Base-by-base conservation (phyloP, 2,797 vertebrate genomes). In the Philypnodon macrostomus region DNA sequence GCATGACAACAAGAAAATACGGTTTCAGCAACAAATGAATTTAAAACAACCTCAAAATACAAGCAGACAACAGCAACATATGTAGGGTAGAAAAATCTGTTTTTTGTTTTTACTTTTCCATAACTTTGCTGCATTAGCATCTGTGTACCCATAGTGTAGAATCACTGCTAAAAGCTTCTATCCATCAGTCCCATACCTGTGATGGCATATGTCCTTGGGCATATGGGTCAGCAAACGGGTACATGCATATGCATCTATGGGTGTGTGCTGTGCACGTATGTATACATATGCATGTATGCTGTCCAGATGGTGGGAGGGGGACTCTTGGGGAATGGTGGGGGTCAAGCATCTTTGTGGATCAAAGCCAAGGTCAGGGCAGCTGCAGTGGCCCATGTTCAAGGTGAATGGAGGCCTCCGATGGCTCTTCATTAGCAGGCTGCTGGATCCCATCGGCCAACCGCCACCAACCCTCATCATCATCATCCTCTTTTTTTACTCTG, bases 351-450 rank as follows among this genome's bases (percentile, higher is more conserved):
- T 87, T 86, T 78, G 73, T 79, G 83, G 89, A 90, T 90, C 88
- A 90, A 90, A 91, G 89, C 88, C 90, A 91, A 91, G 88, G 89
- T 91, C 88, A 89, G 89, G 79, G 79, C 81, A 87, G 85, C 83
- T 84, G 83, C 84, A 85, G 81, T 86, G 81, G 84, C 86, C 85
- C 87, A 89, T 80, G 88, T 88, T 92, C 89, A 91, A 90, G 90
- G 89, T 89, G 90, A 89, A 85, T 74, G 59, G 73, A 85, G 75
- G 82, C 76, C 88, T 90, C 88, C 90, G 87, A 90, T 90, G 89
- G 87, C 80, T 84, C 81, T 81, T 85, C 85, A 91, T 89, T 87
- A 90, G 80, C 82, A 89, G 79, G 83, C 84, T 72, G 75, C 73
- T 75, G 77, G 75, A 83, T 69, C 75, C 67, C 72, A 67, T 67